Percentiles rank a stretch among this genome's conserved stretches.
phyloP scores from a whole-genome alignment of 1,140 invertebrate genomes.

The Drosophila kikkawai region DNA sequence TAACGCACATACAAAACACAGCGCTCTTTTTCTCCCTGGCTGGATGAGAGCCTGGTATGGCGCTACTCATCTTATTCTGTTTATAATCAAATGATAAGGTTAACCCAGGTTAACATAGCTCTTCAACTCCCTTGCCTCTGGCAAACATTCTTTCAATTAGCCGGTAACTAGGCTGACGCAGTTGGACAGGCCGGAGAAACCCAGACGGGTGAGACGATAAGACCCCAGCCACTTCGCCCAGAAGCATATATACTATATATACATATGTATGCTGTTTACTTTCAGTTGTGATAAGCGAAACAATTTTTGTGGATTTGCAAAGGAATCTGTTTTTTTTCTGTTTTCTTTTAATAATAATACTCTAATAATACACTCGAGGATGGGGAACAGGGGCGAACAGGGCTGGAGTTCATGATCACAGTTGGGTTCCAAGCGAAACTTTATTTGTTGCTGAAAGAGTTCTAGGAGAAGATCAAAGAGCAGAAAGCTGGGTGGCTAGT shows the following conservation, averaged over 20 bases:
- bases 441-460: constrained; percentile 40
- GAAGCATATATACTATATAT: background rate
- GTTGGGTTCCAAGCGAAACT: constrained; percentile 65
- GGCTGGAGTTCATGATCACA: constrained; percentile 57
- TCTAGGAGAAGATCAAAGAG: constrained; percentile 10
- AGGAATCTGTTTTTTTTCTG: background rate
- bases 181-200: constrained; percentile 3
- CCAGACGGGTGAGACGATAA: constrained; percentile 4
- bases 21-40: background rate
- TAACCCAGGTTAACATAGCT: background rate
- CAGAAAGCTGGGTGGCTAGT: constrained; percentile 37
- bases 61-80: background rate
- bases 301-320: constrained; percentile 7
- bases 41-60: background rate
- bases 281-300: constrained; percentile 18
- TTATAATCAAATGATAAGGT: no score
- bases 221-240: background rate
- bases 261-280: background rate
- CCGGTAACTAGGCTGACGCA: constrained; percentile 5
- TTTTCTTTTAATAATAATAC: background rate
- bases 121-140: background rate
- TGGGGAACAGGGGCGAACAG: background rate
- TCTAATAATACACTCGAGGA: constrained; percentile 41
- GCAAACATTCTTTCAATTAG: constrained; percentile 7
- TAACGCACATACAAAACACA: background rate